Percentiles rank a stretch among this genome's conserved stretches.
These are phyloP conservation scores for Diloba caeruleocephala DNA, from an alignment of 2,888 invertebrate species.

Conservation along the genomic window DNA sequence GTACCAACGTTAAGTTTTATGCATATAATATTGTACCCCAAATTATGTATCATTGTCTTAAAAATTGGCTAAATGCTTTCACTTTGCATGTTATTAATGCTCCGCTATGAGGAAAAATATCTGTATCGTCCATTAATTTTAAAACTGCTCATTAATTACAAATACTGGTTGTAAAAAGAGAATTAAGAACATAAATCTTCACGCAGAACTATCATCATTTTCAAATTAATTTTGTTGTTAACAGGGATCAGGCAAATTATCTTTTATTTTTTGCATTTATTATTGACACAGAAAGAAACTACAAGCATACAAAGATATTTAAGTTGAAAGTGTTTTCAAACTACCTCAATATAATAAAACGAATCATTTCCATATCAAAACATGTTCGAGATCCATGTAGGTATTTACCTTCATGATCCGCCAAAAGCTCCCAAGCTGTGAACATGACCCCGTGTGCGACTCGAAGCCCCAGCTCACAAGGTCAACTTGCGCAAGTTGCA, in stretches of 20 bases:
- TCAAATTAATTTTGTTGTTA: slow-evolving; percentile 11
- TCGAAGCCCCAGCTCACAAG: slow-evolving; percentile 52
- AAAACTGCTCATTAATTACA: slow-evolving; percentile 32
- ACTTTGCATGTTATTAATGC: slow-evolving; percentile 25
- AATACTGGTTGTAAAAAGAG: slow-evolving; percentile 31
- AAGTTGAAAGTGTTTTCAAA: slow-evolving; percentile 4
- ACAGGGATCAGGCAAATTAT: slow-evolving; percentile 15
- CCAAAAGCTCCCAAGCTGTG: slow-evolving; percentile 39
- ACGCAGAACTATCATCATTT: slow-evolving; percentile 24
- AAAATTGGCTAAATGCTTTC: slow-evolving; percentile 36
- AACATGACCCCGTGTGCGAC: slow-evolving; percentile 47
- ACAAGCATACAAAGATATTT: neutral
- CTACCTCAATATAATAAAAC: neutral
- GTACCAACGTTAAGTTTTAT: slow-evolving; percentile 13
- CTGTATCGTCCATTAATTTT: slow-evolving; percentile 25
- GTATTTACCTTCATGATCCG: slow-evolving; percentile 40
- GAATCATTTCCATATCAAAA: slow-evolving; percentile 20
- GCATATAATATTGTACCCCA: slow-evolving; percentile 5
- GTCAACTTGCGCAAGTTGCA: slow-evolving; percentile 61
- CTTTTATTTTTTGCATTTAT: slow-evolving; percentile 6
- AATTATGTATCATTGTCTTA: slow-evolving; percentile 14
- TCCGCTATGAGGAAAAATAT: slow-evolving; percentile 7
- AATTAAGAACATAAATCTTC: slow-evolving; percentile 35
- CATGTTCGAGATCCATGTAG: slow-evolving; percentile 17
- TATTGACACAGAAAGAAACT: neutral